These are phyloP conservation scores for Drosophila burlai DNA, from an alignment of 1,140 invertebrate species.

Conservation along the genomic window DNA sequence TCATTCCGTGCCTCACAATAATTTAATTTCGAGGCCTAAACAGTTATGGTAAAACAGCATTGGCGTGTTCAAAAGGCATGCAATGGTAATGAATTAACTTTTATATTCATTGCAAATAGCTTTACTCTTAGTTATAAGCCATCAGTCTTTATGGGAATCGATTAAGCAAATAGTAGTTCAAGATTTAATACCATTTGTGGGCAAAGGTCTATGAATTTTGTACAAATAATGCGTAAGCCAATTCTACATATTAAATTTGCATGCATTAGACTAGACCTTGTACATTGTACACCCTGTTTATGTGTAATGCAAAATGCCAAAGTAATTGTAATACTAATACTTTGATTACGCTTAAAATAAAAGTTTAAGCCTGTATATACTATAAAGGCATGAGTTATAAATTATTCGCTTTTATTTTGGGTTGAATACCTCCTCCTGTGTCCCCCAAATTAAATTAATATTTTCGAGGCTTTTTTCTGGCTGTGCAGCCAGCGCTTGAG, in stretches of 20 bases:
- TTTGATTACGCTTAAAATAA: not conserved
- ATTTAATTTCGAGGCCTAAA: not conserved
- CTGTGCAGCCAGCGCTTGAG: conserved; percentile 9
- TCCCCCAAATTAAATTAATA: not conserved
- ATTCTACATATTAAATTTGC: not conserved
- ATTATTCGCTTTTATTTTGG: not conserved
- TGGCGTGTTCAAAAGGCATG: conserved; percentile 10
- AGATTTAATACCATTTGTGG: not conserved
- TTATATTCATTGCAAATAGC: not conserved
- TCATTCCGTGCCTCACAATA: not conserved
- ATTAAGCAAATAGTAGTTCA: not conserved
- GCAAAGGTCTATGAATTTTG: not conserved
- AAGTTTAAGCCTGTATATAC: not conserved
- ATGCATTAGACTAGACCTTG: not conserved
- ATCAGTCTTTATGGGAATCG: not conserved
- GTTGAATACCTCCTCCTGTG: not conserved
- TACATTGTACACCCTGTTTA: not conserved
- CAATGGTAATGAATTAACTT: conserved; percentile 2
- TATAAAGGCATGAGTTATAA: not conserved
- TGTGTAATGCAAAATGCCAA: not conserved
- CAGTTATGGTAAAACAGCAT: not conserved
- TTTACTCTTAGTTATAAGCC: conserved; percentile 2
- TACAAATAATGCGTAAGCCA: not conserved
- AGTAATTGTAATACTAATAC: not conserved
- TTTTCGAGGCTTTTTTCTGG: conserved; percentile 7